Base-by-base conservation (phyloP, 2,797 vertebrate genomes). In the Intellagama lesueurii region DNA sequence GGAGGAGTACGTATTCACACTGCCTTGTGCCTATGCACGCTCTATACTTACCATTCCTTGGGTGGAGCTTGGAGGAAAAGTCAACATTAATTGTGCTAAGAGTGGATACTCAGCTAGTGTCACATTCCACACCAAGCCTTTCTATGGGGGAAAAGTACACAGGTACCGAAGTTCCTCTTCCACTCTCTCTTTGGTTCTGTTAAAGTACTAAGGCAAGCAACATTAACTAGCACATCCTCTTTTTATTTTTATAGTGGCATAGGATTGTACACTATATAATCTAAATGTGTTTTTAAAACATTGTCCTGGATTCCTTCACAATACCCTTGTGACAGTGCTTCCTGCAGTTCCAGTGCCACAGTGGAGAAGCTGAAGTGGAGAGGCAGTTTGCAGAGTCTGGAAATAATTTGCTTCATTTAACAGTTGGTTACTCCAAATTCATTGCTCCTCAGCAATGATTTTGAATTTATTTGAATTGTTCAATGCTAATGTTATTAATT, bases 31-130 rank as follows among this genome's bases (percentile, higher is more conserved):
- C 96, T 99, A 99, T 0, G 99, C 98, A 77, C 98, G 99, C 87
- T 99, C 99, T 9, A 99, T 99, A 94, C 98, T 99, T 92, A 99
- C 99, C 14, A 97, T 99, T 93, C 99, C 99, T 0, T 99, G 99
- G 99, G 98, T 99, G 94, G 99, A 99, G 96, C 98, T 99, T 2
- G 99, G 99, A 70, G 99, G 98, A 0, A 99, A 99, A 93, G 98
- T 99, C 93, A 98, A 96, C 96, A 99, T 99, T 96, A 97, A 1
- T 93, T 99, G 99, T 88, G 97, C 95, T 91, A 98, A 98, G 96
- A 98, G 97, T 0, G 99, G 98, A 47, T 99, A 99, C 95, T 98
- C 98, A 0, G 98, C 99, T 85, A 96, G 97, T 0, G 98, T 99
- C 95, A 98, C 97, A 0, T 99, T 99, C 96, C 98, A 99, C 96